Evolutionary conservation across 2,113 vertebrate species (phyloP).

Genomic region (Tupaia chinensis): DNA sequence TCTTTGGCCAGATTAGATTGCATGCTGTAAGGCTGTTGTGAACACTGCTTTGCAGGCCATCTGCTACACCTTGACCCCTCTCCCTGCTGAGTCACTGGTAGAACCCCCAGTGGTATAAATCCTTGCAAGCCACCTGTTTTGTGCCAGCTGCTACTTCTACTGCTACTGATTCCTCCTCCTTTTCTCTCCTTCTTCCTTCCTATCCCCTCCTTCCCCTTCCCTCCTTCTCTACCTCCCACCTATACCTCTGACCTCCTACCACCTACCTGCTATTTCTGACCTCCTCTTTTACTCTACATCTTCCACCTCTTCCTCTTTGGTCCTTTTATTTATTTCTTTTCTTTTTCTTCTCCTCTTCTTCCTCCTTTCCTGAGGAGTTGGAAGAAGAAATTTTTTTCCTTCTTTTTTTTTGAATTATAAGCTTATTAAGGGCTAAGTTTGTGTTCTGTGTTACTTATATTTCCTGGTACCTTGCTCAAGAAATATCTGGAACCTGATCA

Average conservation of each 20-base stretch:
- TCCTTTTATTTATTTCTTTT: background rate
- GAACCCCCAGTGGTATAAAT: background rate
- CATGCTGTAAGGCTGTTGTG: accelerated
- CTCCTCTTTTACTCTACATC: no score
- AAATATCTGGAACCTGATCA: background rate
- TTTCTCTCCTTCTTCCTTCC: no score
- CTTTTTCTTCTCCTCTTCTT: background rate
- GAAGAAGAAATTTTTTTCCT: background rate
- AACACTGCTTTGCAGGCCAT: background rate
- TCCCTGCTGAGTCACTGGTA: background rate
- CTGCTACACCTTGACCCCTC: background rate
- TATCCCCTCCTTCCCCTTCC: accelerated
- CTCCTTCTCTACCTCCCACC: no score
- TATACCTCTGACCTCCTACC: no score
- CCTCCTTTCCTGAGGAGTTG: background rate
- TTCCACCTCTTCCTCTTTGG: background rate
- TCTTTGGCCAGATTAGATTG: background rate
- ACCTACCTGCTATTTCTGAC: no score
- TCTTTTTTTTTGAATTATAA: background rate
- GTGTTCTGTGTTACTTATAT: background rate
- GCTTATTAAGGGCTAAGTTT: background rate
- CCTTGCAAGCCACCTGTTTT: accelerated
- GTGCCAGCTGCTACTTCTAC: background rate
- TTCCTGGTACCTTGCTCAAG: background rate
- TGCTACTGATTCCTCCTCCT: background rate